Base-by-base conservation (phyloP, 2,797 vertebrate species). In the Steatocranus sp. region DNA sequence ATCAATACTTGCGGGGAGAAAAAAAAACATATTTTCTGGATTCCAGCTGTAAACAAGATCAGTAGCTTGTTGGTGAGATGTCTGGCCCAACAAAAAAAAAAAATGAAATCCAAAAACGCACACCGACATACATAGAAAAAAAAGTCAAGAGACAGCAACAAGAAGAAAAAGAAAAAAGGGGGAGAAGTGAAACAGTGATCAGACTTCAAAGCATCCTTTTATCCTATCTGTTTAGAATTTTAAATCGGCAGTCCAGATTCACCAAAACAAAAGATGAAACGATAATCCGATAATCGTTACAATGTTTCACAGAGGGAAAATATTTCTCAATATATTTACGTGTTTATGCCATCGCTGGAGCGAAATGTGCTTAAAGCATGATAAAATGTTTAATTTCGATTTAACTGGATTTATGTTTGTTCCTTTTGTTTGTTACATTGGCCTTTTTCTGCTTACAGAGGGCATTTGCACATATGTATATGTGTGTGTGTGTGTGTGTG, bases 201-300 rank as follows among this genome's bases (percentile, higher is more conserved):
- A 87, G 75, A 92, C 92, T 91, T 95, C 94, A 94, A 95, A 94
- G 93, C 51, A 1, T 83, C 84, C 86, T 93, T 93, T 89, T 91
- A 94, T 92, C 91, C 87, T 88, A 94, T 94, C 93, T 95, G 93
- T 94, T 94, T 94, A 88, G 91, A 92, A 89, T 93, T 93, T 90
- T 63, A 92, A 89, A 90, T 92, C 88, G 61, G 81, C 83, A 85
- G 86, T 92, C 91, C 91, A 87, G 90, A 94, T 90, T 83, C 91
- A 92, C 82, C 93, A 92, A 94, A 95, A 95, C 94, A 95, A 94
- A 93, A 93, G 90, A 92, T 94, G 92, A 92, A 94, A 93, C 88
- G 79, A 92, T 91, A 95, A 95, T 95, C 92, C 80, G 32, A 94
- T 94, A 95, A 95, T 94, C 61, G 87, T 90, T 94, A 50, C 94